These are phyloP conservation scores for Octodonta nipae DNA, from an alignment of 2,888 invertebrate species.

Conservation along the genomic window DNA sequence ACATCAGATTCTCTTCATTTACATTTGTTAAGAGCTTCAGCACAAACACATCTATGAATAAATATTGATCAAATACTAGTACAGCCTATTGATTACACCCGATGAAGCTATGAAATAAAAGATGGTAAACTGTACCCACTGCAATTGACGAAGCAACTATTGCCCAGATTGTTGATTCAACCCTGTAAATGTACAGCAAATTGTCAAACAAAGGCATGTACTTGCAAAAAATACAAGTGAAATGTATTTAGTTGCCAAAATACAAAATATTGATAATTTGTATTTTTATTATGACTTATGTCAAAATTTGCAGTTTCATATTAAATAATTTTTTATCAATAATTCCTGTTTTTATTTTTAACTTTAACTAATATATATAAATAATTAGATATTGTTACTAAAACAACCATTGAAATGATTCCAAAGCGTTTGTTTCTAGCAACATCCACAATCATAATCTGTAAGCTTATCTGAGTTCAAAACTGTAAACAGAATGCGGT, in stretches of 20 bases:
- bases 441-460: too few relatives aligned
- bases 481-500: too few relatives aligned
- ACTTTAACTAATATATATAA: too few relatives aligned
- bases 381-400: too few relatives aligned
- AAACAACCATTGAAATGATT: too few relatives aligned
- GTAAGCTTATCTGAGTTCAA: too few relatives aligned
- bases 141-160: constrained; percentile 8
- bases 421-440: too few relatives aligned
- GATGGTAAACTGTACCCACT: constrained; percentile 2
- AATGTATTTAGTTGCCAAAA: neutral
- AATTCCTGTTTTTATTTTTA: too few relatives aligned
- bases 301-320: too few relatives aligned
- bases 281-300: too few relatives aligned
- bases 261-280: neutral
- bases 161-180: constrained; percentile 9
- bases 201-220: neutral
- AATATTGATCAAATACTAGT: constrained; percentile 17
- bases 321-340: too few relatives aligned
- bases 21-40: constrained; percentile 18
- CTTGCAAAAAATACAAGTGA: neutral
- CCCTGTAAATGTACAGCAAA: constrained; percentile 6
- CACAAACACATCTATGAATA: constrained; percentile 18
- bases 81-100: constrained; percentile 13
- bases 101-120: neutral
- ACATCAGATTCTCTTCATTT: constrained; percentile 17